Conservation (phyloP, 2,797 vertebrate species). For the Cottoperca gobio region DNA sequence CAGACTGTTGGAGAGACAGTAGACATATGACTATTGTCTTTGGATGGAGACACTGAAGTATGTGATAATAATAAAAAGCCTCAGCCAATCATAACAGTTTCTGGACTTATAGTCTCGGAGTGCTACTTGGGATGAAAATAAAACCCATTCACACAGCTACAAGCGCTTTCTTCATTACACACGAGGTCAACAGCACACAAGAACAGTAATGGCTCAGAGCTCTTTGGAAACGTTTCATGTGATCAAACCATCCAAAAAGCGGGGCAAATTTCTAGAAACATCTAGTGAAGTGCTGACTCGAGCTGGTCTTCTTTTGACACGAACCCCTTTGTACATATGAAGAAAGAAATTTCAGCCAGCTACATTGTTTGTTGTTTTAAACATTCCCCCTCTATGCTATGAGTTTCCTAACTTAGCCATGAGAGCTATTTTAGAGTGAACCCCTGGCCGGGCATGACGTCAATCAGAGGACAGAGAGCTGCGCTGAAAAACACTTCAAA, state of each 20-base stretch:
- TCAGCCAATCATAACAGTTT: conserved; percentile 67
- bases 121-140: conserved; percentile 63
- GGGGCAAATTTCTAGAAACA: conserved; percentile 45
- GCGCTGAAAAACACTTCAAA: conserved; percentile 69
- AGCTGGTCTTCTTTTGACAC: conserved; percentile 55
- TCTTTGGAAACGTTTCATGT: conserved; percentile 66
- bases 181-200: conserved; percentile 53
- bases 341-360: conserved; percentile 70
- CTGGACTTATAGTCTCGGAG: conserved; percentile 59
- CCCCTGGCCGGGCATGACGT: conserved; percentile 78
- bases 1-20: conserved; percentile 53
- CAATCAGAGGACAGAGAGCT: conserved; percentile 75
- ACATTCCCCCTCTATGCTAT: conserved; percentile 79
- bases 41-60: conserved; percentile 56
- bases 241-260: conserved; percentile 58
- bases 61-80: conserved; percentile 61
- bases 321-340: conserved; percentile 68
- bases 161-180: conserved; percentile 47
- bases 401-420: conserved; percentile 83
- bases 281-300: conserved; percentile 59
- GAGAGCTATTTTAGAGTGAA: conserved; percentile 83
- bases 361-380: conserved; percentile 80
- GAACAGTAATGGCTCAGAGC: conserved; percentile 59
- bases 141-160: conserved; percentile 60
- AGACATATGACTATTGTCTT: conserved; percentile 67